phyloP scores from a whole-genome alignment of 2,888 invertebrate genomes.

The Dorcus parallelipipedus region DNA sequence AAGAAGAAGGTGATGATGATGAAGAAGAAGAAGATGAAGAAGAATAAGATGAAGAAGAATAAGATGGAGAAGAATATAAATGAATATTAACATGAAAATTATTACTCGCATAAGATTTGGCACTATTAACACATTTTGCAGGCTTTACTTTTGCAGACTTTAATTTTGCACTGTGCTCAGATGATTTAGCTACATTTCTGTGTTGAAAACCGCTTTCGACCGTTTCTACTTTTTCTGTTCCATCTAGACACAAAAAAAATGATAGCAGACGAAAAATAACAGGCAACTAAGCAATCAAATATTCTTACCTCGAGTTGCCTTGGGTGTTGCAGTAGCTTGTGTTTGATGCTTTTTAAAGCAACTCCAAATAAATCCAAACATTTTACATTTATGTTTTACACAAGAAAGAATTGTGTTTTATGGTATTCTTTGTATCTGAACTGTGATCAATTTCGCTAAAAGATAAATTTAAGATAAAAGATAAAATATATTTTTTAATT shows the following conservation, averaged over 20 bases:
- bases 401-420: neutral
- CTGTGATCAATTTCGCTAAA: slow-evolving; percentile 6
- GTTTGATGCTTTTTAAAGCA: slow-evolving; percentile 10
- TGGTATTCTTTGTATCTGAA: slow-evolving; percentile 7
- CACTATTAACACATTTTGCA: slow-evolving; percentile 22
- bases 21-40: no score
- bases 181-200: slow-evolving; percentile 7
- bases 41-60: no score
- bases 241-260: no score
- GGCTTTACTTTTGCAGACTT: no score
- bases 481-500: no score
- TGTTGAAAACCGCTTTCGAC: neutral
- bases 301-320: neutral
- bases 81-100: no score
- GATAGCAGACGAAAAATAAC: no score
- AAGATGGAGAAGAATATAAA: no score
- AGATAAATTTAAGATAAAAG: no score
- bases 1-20: no score
- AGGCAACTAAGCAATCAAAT: neutral
- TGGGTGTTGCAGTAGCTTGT: neutral
- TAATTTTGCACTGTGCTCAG: slow-evolving; percentile 23
- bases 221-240: no score
- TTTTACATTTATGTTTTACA: neutral
- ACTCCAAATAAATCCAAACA: slow-evolving; percentile 13
- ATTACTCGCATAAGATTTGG: slow-evolving; percentile 19